Evolutionary conservation across 2,113 vertebrate genomes (phyloP), one percentile per base, ranked within the genome.

Genomic region (Nothocercus nigrocapillus): DNA sequence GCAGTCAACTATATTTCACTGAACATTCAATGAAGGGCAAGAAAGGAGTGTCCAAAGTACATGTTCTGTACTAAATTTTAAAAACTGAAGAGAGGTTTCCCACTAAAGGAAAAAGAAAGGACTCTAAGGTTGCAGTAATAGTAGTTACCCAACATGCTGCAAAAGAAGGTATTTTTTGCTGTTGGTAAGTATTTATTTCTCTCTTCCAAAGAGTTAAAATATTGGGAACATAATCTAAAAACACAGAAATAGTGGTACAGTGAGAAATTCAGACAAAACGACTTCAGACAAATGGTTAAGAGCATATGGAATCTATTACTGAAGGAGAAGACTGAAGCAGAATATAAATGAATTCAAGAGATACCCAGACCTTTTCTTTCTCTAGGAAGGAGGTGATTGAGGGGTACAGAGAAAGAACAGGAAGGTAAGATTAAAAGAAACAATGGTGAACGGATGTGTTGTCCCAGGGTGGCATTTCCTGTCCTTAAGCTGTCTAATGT

Each of bases 281-380:
- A 54, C 80, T 81, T 84, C 89, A 82, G 91, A 82, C 21, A 32
- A 13, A 36, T 5, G 49, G 54, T 22, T 27, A 4, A 85, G 79
- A 91, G 53, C 95, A 94, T 84, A 44, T 94, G 94, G 95, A 93
- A 97, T 0, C 66, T 47, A 67, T 96, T 94, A 89, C 42, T 22
- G 82, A 54, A 77, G 68, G 44, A 84, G 77, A 63, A 84, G 64
- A 62, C n/a, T 1, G 1, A 58, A 84, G 80, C 79, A 79, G 83
- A 76, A 74, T 82, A 36, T 32, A 73, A 83, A 87, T 66, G 85
- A 86, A 24, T 19, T 75, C 40, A 42, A 40, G 88, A 92, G 76
- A 70, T 67, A 78, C 40, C 83, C 63, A 3, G 0, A 36, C 42
- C 54, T 82, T 64, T 66, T 30, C 64, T 80, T 75, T 69, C 49